phyloP scores from a whole-genome alignment of 92 coral and sea anemone species.

The Ricordea florida region DNA sequence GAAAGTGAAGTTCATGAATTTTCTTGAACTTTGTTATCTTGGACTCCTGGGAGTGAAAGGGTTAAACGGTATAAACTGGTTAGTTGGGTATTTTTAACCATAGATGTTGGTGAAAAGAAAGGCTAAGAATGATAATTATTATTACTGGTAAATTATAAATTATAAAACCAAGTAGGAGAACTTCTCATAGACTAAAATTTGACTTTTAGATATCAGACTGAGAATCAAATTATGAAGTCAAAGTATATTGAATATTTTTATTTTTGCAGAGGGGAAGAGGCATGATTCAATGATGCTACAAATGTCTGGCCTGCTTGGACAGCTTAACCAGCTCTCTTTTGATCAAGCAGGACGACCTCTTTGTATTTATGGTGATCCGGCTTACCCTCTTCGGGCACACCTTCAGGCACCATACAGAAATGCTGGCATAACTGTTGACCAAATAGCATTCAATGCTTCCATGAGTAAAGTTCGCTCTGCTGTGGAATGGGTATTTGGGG shows the following conservation, averaged over 20 bases:
- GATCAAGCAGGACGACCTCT: constrained; percentile 47
- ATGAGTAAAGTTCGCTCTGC: constrained; percentile 59
- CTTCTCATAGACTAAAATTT: too few species aligned
- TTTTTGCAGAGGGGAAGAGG: constrained; percentile 28
- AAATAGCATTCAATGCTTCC: constrained; percentile 38
- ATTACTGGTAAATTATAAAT: too few species aligned
- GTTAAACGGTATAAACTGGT: too few species aligned
- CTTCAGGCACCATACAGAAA: constrained; percentile 49
- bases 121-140: too few species aligned
- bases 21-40: too few species aligned
- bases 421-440: constrained; percentile 36
- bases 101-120: too few species aligned
- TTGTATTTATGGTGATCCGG: constrained; percentile 66
- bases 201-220: not conserved
- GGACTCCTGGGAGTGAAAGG: too few species aligned
- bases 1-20: too few species aligned
- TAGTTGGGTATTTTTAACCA: too few species aligned
- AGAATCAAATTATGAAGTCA: too few species aligned
- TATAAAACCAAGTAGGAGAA: too few species aligned
- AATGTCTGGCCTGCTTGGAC: constrained; percentile 46
- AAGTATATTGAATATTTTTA: too few species aligned
- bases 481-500: constrained; percentile 70
- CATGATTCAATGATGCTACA: constrained; percentile 61
- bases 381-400: constrained; percentile 42
- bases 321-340: constrained; percentile 36